A percentile compares a stretch with the other conserved stretches of the same genome.
phyloP scores from a whole-genome alignment of 2,113 vertebrate genomes.

The Cichladusa arquata region DNA sequence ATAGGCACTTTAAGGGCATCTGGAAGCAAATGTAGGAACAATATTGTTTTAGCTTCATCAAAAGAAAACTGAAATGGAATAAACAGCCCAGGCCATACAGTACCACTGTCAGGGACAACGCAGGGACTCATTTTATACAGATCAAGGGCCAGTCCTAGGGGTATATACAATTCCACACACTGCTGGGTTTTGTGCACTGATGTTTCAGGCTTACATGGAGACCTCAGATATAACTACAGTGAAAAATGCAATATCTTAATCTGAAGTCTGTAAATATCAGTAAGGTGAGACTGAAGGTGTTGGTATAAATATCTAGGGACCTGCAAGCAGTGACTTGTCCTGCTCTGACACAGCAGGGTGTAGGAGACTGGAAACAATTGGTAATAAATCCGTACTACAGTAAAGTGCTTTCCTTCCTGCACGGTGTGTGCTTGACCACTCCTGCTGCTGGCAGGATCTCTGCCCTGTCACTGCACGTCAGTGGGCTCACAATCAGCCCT shows the following conservation, averaged over 20 bases:
- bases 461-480: not conserved
- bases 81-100: not conserved
- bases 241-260: not conserved
- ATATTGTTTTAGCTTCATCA: not conserved
- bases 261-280: not conserved
- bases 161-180: not conserved
- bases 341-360: not conserved
- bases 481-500: not conserved
- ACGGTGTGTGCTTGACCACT: not conserved
- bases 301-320: not conserved
- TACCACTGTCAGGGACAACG: not conserved
- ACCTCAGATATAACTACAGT: not conserved
- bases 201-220: not conserved
- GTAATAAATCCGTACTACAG: not conserved
- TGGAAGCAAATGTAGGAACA: not conserved
- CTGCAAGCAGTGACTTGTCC: not conserved
- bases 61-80: not conserved
- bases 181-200: not conserved
- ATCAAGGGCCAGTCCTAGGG: not conserved
- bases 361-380: not conserved
- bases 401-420: not conserved
- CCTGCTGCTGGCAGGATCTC: not conserved
- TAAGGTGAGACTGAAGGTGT: not conserved
- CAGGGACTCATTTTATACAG: not conserved
- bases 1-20: not conserved